A percentile compares a stretch with the other conserved stretches of the same genome.
These are phyloP conservation scores for Cheumatopsyche charites DNA, from an alignment of 1,140 invertebrate genomes.

Conservation along the genomic window DNA sequence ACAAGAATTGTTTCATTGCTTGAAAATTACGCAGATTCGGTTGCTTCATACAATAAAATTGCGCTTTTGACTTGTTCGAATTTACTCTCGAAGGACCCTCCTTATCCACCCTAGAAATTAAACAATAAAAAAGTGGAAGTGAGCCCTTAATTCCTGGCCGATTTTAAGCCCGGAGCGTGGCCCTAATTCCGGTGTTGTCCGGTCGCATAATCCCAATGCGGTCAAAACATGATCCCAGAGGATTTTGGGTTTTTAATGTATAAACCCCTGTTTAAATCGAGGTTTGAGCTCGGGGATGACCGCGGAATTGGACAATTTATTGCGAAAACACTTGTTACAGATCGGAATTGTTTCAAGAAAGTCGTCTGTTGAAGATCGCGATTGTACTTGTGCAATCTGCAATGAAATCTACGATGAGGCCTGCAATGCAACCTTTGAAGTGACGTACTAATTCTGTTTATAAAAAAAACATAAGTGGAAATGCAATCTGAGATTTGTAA, in stretches of 20 bases:
- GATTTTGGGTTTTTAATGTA: conserved; percentile 24
- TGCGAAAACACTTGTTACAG: conserved; percentile 9
- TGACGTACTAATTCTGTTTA: no score
- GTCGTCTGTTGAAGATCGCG: neutral
- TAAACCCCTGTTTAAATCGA: no score
- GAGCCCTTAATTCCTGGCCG: conserved; percentile 19
- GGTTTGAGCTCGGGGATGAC: neutral
- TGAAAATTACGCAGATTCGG: no score
- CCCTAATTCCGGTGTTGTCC: conserved; percentile 5
- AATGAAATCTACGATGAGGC: no score
- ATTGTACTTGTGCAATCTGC: neutral
- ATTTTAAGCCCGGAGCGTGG: conserved; percentile 11
- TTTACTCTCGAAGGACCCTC: neutral
- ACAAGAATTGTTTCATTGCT: no score
- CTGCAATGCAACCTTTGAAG: no score
- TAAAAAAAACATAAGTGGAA: no score
- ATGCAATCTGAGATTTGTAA: no score
- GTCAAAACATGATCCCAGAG: conserved; percentile 7
- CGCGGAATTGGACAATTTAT: neutral
- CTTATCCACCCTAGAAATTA: neutral
- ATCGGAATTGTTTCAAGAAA: neutral
- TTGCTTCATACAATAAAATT: conserved; percentile 17
- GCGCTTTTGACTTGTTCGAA: neutral
- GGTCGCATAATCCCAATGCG: neutral
- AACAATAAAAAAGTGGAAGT: conserved; percentile 27